Conservation (phyloP, 2,113 vertebrate genomes). For the Lethenteron camtschaticum region DNA sequence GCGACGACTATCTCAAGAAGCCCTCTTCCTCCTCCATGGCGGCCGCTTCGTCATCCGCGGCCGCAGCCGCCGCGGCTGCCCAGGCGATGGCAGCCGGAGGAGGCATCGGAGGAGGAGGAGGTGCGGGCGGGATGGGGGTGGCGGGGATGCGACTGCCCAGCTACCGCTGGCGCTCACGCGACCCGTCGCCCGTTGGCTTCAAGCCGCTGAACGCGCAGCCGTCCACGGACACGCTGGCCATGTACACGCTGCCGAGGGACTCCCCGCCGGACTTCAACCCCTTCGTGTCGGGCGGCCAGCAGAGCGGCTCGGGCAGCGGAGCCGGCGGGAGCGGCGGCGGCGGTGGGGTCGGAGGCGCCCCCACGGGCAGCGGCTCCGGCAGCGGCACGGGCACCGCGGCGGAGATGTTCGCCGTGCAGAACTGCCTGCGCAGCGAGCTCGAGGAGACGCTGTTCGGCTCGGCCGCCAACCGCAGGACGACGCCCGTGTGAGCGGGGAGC, state of each 20-base stretch:
- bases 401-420: conserved; percentile 16
- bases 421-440: conserved; percentile 25
- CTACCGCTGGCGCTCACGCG: conserved; percentile 58
- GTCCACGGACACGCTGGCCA: conserved; percentile 45
- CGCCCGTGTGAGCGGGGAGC: conserved; percentile 30
- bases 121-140: too few species aligned
- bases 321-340: conserved; percentile 7
- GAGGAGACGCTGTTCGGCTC: conserved; percentile 47
- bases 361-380: conserved; percentile 36
- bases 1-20: conserved; percentile 75
- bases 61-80: conserved; percentile 32
- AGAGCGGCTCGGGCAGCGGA: conserved; percentile 10
- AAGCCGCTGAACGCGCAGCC: conserved; percentile 51
- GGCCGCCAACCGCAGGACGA: conserved; percentile 68
- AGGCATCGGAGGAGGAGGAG: too few species aligned
- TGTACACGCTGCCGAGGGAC: conserved; percentile 47
- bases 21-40: conserved; percentile 55
- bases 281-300: conserved; percentile 14
- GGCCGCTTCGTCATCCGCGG: conserved; percentile 52
- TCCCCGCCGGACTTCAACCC: conserved; percentile 25
- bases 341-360: conserved; percentile 20
- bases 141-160: conserved; percentile 43
- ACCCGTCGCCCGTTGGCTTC: conserved; percentile 33
- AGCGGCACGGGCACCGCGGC: conserved; percentile 23
- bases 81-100: too few species aligned